Conservation (phyloP, 2,888 invertebrate genomes). For the Cyclophora punctaria region DNA sequence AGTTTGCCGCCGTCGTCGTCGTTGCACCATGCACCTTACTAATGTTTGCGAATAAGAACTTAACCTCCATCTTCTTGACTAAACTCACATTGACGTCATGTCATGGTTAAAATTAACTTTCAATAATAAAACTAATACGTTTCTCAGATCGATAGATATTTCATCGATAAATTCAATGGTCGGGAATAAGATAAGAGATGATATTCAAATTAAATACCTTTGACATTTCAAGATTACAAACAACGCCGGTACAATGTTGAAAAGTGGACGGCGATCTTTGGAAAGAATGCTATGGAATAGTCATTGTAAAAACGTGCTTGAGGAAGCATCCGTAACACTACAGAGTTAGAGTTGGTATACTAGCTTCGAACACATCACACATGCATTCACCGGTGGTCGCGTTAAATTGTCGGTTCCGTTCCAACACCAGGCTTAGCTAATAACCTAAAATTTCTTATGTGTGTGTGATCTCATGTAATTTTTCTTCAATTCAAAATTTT, state of each 20-base stretch:
- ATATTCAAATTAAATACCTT: slow-evolving; percentile 75
- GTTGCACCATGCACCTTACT: no score
- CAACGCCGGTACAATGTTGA: slow-evolving; percentile 60
- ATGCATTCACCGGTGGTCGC: no score
- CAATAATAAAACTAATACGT: slow-evolving; percentile 15
- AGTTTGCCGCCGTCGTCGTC: no score
- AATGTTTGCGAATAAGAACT: no score
- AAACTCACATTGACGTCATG: background rate
- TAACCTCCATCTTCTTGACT: background rate
- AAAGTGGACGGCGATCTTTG: slow-evolving; percentile 30
- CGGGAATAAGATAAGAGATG: slow-evolving; percentile 62
- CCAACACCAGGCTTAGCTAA: no score
- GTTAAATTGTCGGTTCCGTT: no score
- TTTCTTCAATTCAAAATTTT: no score
- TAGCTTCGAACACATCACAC: no score
- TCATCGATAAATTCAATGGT: slow-evolving; percentile 65
- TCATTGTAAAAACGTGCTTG: background rate
- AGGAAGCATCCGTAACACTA: no score
- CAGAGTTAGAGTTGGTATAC: no score
- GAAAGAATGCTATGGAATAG: slow-evolving; percentile 41
- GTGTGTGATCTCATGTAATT: no score
- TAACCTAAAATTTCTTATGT: no score
- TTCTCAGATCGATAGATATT: slow-evolving; percentile 43
- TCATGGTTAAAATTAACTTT: slow-evolving; percentile 11
- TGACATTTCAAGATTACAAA: slow-evolving; percentile 72